A percentile compares a stretch with the other conserved stretches of the same genome.
These are phyloP conservation scores for Perca flavescens DNA, from an alignment of 2,113 vertebrate species.

Conservation along the genomic window DNA sequence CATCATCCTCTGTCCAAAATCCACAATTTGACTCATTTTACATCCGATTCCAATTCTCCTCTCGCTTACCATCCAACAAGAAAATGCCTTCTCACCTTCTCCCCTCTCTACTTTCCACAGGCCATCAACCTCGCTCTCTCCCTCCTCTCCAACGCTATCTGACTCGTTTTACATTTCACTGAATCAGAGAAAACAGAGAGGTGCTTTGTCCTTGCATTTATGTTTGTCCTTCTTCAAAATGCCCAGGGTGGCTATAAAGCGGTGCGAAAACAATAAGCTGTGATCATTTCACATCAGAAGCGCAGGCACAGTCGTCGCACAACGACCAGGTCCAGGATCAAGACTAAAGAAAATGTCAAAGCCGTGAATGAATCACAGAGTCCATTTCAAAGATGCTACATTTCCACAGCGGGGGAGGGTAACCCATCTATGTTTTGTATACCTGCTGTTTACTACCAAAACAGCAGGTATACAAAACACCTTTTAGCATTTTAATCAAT, in stretches of 20 bases:
- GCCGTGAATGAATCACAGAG: not conserved
- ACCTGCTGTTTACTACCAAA: conserved; percentile 6
- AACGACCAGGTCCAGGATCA: conserved; percentile 41
- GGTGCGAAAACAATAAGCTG: conserved; percentile 47
- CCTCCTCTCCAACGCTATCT: conserved; percentile 27
- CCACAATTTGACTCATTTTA: conserved; percentile 8
- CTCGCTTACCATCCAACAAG: not conserved
- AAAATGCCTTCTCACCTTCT: conserved; percentile 29
- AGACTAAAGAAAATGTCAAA: conserved; percentile 44
- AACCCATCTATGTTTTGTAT: no score
- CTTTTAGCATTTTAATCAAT: conserved; percentile 16
- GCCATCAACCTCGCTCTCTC: conserved; percentile 40
- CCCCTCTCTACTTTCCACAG: conserved; percentile 54
- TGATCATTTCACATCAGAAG: conserved; percentile 58
- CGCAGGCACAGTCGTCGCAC: not conserved
- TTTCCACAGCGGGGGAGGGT: not conserved
- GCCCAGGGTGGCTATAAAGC: conserved; percentile 51
- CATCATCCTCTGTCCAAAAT: not conserved
- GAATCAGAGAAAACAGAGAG: conserved; percentile 74
- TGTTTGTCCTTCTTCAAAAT: conserved; percentile 66
- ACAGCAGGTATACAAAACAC: conserved; percentile 3
- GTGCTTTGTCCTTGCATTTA: conserved; percentile 59
- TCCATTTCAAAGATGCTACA: not conserved
- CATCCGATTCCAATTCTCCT: conserved; percentile 26
- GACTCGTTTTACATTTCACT: conserved; percentile 71